These are phyloP conservation scores for Listrodromus nycthemerus DNA, from an alignment of 2,888 invertebrate genomes.

Conservation along the genomic window DNA sequence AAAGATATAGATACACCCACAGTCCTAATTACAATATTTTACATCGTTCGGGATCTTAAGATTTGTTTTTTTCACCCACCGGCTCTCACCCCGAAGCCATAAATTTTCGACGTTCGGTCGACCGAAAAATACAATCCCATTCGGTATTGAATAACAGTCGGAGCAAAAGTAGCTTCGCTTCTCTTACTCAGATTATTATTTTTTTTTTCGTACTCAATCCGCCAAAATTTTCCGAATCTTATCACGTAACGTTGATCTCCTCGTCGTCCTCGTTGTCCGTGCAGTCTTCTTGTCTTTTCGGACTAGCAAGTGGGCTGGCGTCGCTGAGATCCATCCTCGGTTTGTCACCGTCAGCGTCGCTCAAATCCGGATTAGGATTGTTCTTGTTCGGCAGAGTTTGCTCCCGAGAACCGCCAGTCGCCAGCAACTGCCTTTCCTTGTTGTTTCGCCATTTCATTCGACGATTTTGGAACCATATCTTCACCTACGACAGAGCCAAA, in stretches of 20 bases:
- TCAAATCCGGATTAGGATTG: slow-evolving; percentile 97
- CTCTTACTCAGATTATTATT: slow-evolving; percentile 12
- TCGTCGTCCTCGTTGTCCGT: slow-evolving; percentile 89
- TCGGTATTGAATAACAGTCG: slow-evolving; percentile 32
- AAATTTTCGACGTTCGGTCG: slow-evolving; percentile 31
- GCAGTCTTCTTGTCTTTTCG: slow-evolving; percentile 83
- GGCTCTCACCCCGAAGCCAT: slow-evolving; percentile 39
- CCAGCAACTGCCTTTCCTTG: slow-evolving; percentile 97
- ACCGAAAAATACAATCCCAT: slow-evolving; percentile 38
- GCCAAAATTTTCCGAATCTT: slow-evolving; percentile 73
- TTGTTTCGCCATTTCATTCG: slow-evolving; percentile 99
- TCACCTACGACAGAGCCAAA: slow-evolving; percentile 86
- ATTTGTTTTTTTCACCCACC: slow-evolving; percentile 17
- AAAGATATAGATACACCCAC: slow-evolving; percentile 75
- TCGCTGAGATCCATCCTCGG: slow-evolving; percentile 88
- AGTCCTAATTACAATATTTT: slow-evolving; percentile 83
- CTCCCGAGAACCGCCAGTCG: slow-evolving; percentile 96
- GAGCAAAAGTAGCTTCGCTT: not conserved
- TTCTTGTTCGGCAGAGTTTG: slow-evolving; percentile 98
- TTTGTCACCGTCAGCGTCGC: slow-evolving; percentile 94
- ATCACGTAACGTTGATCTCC: slow-evolving; percentile 96
- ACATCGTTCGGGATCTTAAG: slow-evolving; percentile 72
- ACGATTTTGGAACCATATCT: slow-evolving; percentile 98
- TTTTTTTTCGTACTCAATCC: slow-evolving; percentile 21
- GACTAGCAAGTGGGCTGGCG: slow-evolving; percentile 81